These are phyloP conservation scores for Psilopsiagon aurifrons DNA, from an alignment of 2,113 vertebrate species.

Conservation along the genomic window DNA sequence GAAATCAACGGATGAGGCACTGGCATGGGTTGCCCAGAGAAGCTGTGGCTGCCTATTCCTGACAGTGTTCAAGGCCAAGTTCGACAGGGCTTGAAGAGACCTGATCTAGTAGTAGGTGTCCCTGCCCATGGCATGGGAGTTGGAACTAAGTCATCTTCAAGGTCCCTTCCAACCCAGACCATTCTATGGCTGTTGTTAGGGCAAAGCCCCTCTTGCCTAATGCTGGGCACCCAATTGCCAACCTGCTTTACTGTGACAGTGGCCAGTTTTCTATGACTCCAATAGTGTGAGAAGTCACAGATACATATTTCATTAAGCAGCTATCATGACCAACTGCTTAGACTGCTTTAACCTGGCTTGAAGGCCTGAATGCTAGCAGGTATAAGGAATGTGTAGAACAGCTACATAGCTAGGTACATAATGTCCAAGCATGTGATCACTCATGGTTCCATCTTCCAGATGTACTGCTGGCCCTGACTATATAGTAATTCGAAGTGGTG, in stretches of 20 bases:
- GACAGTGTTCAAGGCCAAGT: neutral
- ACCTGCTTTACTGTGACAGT: neutral
- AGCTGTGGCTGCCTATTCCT: neutral
- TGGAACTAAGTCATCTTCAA: neutral
- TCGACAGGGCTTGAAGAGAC: neutral
- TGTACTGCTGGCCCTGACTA: neutral
- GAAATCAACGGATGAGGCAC: neutral
- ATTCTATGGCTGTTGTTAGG: neutral
- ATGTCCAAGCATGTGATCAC: fast-evolving
- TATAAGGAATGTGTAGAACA: neutral
- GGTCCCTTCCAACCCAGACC: neutral
- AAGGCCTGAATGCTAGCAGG: neutral
- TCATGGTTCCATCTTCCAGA: neutral
- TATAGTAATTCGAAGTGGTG: neutral
- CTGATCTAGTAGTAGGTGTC: neutral
- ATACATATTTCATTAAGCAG: neutral
- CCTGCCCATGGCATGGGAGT: neutral
- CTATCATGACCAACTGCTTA: neutral
- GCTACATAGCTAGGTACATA: neutral
- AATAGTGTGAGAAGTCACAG: neutral
- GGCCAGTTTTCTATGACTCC: neutral
- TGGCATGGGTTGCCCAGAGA: neutral
- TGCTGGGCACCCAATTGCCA: neutral
- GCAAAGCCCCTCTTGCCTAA: neutral
- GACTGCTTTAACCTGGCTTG: neutral